phyloP scores from a whole-genome alignment of 2,888 invertebrate genomes.

The Coremacera marginata region DNA sequence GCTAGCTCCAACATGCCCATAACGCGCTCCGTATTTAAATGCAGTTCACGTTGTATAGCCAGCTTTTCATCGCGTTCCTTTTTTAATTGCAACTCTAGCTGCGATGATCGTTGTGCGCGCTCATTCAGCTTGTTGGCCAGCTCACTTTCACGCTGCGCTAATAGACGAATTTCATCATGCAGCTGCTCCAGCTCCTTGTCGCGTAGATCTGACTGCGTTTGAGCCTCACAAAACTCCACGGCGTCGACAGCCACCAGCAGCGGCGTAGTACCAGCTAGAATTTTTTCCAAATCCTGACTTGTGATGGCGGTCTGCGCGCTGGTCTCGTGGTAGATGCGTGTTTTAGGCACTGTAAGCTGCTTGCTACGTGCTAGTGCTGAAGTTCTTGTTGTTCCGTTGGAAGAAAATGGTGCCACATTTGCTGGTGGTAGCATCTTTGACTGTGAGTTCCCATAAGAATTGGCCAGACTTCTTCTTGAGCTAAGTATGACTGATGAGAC shows the following conservation, averaged over 20 bases:
- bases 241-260: conserved; percentile 64
- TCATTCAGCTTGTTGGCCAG: conserved; percentile 71
- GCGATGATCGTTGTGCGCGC: conserved; percentile 70
- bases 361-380: conserved; percentile 52
- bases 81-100: conserved; percentile 74
- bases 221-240: conserved; percentile 72
- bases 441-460: conserved; percentile 43
- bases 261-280: conserved; percentile 74
- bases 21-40: conserved; percentile 80
- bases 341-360: conserved; percentile 68
- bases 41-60: conserved; percentile 80
- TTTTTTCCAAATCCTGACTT: conserved; percentile 79
- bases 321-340: conserved; percentile 85
- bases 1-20: conserved; percentile 73
- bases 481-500: conserved; percentile 64
- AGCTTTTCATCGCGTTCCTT: conserved; percentile 80
- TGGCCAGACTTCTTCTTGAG: conserved; percentile 56
- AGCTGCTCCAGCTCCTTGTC: conserved; percentile 75
- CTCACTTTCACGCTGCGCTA: conserved; percentile 75
- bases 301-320: conserved; percentile 82
- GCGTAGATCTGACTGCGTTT: conserved; percentile 76
- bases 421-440: conserved; percentile 43
- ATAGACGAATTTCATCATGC: conserved; percentile 72
- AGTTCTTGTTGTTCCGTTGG: conserved; percentile 35
- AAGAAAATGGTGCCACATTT: conserved; percentile 24